These are phyloP conservation scores for Drosophila biarmipes DNA, from an alignment of 1,140 invertebrate species.

Conservation along the genomic window DNA sequence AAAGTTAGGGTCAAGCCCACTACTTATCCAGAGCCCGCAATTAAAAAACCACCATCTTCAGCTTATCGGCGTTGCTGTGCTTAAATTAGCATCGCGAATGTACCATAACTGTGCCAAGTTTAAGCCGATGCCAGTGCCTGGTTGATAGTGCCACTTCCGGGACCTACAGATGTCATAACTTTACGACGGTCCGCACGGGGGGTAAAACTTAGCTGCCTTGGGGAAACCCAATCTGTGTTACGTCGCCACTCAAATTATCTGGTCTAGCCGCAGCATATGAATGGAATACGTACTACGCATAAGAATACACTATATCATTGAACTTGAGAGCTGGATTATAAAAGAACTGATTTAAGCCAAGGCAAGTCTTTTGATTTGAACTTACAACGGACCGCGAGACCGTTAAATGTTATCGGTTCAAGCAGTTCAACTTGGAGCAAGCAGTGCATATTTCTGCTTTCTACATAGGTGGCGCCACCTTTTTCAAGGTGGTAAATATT, in stretches of 20 bases:
- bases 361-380: background rate
- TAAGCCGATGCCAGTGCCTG: conserved; percentile 28
- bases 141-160: conserved; percentile 24
- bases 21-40: conserved; percentile 31
- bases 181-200: conserved; percentile 23
- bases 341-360: background rate
- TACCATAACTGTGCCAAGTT: conserved; percentile 62
- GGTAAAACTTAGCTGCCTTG: conserved; percentile 27
- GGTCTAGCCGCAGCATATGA: conserved; percentile 4
- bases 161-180: conserved; percentile 36
- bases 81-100: conserved; percentile 36
- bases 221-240: conserved; percentile 22
- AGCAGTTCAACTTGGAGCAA: background rate
- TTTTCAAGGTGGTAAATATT: too few relatives aligned
- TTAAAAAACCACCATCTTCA: conserved; percentile 43
- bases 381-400: background rate
- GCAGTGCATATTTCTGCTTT: background rate
- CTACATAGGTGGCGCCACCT: background rate
- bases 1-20: conserved; percentile 25
- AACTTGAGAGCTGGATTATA: conserved; percentile 33
- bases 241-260: conserved; percentile 52
- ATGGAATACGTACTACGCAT: conserved; percentile 18
- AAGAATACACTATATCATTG: conserved; percentile 8
- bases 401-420: conserved; percentile 1
- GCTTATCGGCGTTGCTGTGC: conserved; percentile 46